A percentile compares a stretch with the other conserved stretches of the same genome.
These are phyloP conservation scores for Synodontis membranacea DNA, from an alignment of 2,113 vertebrate genomes.

Conservation along the genomic window DNA sequence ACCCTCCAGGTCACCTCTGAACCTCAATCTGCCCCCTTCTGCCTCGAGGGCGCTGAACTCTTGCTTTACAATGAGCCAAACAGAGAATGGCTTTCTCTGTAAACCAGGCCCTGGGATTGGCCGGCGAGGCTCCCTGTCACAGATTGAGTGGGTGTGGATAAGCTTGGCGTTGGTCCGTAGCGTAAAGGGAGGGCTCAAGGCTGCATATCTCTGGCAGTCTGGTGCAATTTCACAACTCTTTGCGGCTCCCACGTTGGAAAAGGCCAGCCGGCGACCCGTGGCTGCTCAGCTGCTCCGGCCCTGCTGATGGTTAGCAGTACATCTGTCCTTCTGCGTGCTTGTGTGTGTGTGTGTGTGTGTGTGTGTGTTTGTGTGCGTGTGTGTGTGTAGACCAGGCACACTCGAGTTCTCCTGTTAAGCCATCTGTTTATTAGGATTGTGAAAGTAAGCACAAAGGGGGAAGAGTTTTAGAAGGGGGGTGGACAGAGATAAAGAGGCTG, in stretches of 20 bases:
- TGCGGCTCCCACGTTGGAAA: slow-evolving; percentile 63
- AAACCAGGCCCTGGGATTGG: slow-evolving; percentile 39
- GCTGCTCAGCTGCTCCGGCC: slow-evolving; percentile 63
- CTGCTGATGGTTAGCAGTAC: slow-evolving; percentile 56
- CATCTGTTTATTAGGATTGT: slow-evolving; percentile 42
- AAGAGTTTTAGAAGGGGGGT: background rate
- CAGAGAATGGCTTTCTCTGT: slow-evolving; percentile 44
- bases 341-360: slow-evolving; percentile 19
- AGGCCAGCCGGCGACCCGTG: slow-evolving; percentile 64
- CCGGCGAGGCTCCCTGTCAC: slow-evolving; percentile 52
- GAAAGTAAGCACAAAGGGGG: slow-evolving; percentile 36
- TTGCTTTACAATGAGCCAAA: slow-evolving; percentile 47
- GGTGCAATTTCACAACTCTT: slow-evolving; percentile 71
- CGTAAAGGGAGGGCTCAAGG: slow-evolving; percentile 47
- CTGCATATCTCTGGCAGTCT: slow-evolving; percentile 64
- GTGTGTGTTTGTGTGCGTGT: slow-evolving; percentile 29
- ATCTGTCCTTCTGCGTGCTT: slow-evolving; percentile 56
- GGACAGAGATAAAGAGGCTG: background rate
- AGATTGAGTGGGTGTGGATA: slow-evolving; percentile 12
- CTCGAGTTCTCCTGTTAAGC: slow-evolving; percentile 17
- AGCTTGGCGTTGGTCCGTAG: slow-evolving; percentile 23
- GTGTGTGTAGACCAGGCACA: slow-evolving; percentile 37
- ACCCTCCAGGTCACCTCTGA: slow-evolving; percentile 23
- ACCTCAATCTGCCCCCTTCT: slow-evolving; percentile 32
- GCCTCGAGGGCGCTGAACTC: slow-evolving; percentile 53